Evolutionary conservation across 2,113 vertebrate species (phyloP), one percentile per base, ranked within the genome.

Genomic region (Corythoichthys haematopterus): DNA sequence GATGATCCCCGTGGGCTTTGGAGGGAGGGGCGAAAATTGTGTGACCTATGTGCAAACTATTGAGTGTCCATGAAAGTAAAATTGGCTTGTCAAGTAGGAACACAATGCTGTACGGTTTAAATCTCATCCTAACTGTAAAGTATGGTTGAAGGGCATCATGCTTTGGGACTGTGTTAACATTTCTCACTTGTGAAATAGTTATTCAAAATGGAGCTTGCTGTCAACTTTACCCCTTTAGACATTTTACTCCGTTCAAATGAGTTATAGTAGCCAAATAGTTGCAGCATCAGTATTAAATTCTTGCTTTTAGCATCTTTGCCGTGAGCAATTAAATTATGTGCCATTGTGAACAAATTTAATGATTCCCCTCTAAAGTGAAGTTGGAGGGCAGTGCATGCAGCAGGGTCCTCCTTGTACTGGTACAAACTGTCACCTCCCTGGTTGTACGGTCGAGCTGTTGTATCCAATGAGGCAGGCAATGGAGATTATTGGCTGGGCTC

Each of bases 281-380:
- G 73, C 71, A 47, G 66, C 56, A 69, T 71, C 15, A 33, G 2
- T 51, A 11, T 35, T 64, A 6, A 16, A 48, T 50, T 47, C 85
- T 81, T 58, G 70, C 81, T 84, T 81, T 86, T 82, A 85, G 84
- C 85, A 80, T 81, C 85, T 87, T 82, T 76, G 84, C 75, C 64
- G 83, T 69, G 66, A 84, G 69, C 79, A 9, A 80, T 53, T 76
- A 33, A 52, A 75, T 70, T 84, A 75, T 81, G 83, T 85, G 86
- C 81, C 86, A 82, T 85, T 84, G 74, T 79, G 77, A 67, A 75
- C 74, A 61, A 74, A 84, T 80, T 74, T 71, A 72, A 78, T 71
- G 73, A 78, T 76, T 81, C 76, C 82, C 75, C 80, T 62, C 66
- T 81, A 80, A 77, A 65, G 65, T 57, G 68, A 77, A 66, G 74